phyloP scores from a whole-genome alignment of 2,888 invertebrate genomes.

The Amphimallon solstitiale region DNA sequence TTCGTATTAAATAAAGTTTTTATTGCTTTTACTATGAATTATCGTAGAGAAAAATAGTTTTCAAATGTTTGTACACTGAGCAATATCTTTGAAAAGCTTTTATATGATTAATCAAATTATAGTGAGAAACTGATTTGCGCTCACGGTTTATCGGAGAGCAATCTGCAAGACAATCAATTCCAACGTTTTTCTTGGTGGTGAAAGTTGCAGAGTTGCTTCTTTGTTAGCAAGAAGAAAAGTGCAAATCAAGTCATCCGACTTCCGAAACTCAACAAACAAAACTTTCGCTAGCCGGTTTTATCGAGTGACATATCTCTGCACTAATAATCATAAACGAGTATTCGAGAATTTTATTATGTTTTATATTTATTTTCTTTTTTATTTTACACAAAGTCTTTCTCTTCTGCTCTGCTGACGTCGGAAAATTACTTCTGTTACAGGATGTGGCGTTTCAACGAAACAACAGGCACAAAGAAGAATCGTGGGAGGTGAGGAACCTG shows the following conservation, averaged over 20 bases:
- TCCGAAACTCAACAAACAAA: constrained; percentile 26
- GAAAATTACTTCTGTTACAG: constrained; percentile 65
- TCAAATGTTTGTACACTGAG: no score
- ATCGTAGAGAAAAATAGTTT: no score
- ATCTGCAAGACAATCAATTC: no score
- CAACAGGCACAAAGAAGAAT: constrained; percentile 89
- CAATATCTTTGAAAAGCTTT: no score
- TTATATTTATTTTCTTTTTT: constrained; percentile 1
- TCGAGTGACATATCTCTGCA: constrained; percentile 33
- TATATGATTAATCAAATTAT: no score
- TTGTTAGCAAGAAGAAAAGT: constrained; percentile 6
- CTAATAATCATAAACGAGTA: constrained; percentile 34
- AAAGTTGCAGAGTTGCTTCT: constrained; percentile 19
- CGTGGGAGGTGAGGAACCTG: constrained; percentile 93
- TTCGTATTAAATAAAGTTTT: no score
- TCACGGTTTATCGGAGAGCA: no score
- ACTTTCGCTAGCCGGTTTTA: constrained; percentile 30
- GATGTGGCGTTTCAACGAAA: constrained; percentile 88
- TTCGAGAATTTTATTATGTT: constrained; percentile 7
- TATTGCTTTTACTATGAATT: no score
- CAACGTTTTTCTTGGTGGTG: constrained; percentile 5
- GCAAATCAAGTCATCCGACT: constrained; percentile 25
- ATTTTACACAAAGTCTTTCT: background rate
- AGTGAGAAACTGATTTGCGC: no score
- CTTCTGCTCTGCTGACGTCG: constrained; percentile 15